These are phyloP conservation scores for Catharus bicknelli DNA, from an alignment of 2,113 vertebrate genomes.

Conservation along the genomic window DNA sequence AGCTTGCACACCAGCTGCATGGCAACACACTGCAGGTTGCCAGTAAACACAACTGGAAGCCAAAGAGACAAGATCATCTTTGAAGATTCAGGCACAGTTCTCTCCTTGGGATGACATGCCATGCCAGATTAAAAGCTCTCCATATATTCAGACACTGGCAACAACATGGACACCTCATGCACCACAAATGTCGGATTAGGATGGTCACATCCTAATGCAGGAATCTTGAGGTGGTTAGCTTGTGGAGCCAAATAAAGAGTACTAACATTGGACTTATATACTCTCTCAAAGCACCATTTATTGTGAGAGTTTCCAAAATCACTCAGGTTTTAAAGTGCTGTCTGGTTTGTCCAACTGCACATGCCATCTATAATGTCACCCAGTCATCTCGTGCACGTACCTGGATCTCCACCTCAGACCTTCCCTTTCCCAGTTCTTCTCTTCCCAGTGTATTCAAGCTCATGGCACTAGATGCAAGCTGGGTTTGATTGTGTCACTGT, in stretches of 20 bases:
- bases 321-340: background rate
- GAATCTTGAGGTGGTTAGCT: background rate
- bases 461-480: background rate
- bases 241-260: background rate
- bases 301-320: background rate
- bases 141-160: background rate
- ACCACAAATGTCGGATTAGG: background rate
- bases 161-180: background rate
- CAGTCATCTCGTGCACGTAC: accelerated
- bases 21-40: slow-evolving; percentile 21
- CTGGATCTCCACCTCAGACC: background rate
- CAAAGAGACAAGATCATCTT: background rate
- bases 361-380: background rate
- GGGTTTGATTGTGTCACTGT: background rate
- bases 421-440: background rate
- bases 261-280: background rate
- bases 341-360: background rate
- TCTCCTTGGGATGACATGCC: background rate
- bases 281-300: background rate
- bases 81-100: background rate
- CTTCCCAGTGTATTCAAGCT: background rate
- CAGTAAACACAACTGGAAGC: slow-evolving; percentile 46
- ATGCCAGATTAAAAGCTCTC: background rate
- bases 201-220: background rate
- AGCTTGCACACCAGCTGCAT: slow-evolving; percentile 10